These are phyloP conservation scores for Anser brachyrhynchus DNA, from an alignment of 2,113 vertebrate species.

Conservation along the genomic window DNA sequence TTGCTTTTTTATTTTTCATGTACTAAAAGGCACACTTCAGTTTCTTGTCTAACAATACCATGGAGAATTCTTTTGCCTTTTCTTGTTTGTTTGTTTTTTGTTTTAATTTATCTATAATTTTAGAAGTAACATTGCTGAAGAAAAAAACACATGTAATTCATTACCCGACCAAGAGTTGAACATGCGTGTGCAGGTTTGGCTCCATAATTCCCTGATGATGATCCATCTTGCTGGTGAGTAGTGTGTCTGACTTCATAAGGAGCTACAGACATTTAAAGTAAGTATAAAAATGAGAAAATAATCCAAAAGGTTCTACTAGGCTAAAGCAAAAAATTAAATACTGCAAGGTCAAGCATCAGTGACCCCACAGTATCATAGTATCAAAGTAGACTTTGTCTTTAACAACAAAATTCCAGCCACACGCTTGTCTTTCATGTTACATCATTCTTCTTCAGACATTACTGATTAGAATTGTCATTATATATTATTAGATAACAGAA, in stretches of 20 bases:
- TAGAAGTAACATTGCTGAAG: neutral
- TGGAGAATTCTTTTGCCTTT: neutral
- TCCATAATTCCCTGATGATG: slow-evolving; percentile 80
- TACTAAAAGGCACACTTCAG: neutral
- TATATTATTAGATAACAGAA: neutral
- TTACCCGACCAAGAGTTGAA: slow-evolving; percentile 82
- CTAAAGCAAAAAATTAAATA: neutral
- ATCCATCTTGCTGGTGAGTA: slow-evolving; percentile 78
- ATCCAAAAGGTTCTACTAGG: neutral
- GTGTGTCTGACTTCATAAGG: slow-evolving; percentile 81
- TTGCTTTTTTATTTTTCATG: neutral
- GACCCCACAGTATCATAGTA: neutral
- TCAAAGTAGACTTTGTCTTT: neutral
- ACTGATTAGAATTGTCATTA: neutral
- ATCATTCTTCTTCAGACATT: neutral
- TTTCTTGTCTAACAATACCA: neutral
- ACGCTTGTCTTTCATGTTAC: neutral
- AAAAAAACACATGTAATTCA: neutral
- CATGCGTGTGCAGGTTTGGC: slow-evolving; percentile 74
- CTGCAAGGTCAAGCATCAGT: neutral
- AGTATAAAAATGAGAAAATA: neutral
- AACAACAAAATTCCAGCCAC: neutral
- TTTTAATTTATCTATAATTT: neutral
- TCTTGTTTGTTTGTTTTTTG: neutral
- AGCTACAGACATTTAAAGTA: slow-evolving; percentile 69